Evolutionary conservation across 1,140 invertebrate genomes (phyloP), one percentile per base, ranked within the genome.

Genomic region (Conus betulinus): DNA sequence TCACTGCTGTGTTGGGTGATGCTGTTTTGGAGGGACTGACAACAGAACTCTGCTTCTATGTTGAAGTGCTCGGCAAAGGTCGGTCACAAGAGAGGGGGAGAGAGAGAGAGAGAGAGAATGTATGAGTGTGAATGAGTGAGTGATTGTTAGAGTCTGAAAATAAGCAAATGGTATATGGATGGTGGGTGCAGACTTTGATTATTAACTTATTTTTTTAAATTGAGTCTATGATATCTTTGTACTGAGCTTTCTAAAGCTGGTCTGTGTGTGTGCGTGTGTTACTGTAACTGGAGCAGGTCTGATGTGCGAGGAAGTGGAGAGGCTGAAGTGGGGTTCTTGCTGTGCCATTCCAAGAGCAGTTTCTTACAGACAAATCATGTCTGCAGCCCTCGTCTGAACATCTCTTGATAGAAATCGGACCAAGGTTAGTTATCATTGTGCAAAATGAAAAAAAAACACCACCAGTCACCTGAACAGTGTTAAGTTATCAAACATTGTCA

Each of bases 1-100:
- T 93, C 25, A 57, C 67, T 23, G 17, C 20, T 55, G 20, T 84
- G 10, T 25, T 89, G 25, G 57, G 71, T 0, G 78, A 76, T 53
- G 81, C 85, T 53, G 86, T 60, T n/a, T n/a, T 88, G 53, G 74
- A 79, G 3, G 88, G 63, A 13, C 25, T 92, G 7, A 7, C 96
- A 85, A 97, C 97, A 67, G 98, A 98, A 96, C 94, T 97, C 55
- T 98, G 97, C 95, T 98, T 97, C 95, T 97, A 98, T 94, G 95
- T 98, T 87, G 97, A 97, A 94, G 93, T 88, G 25, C 20, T 87
- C 76, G 88, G 85, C 3, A 23, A 91, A 96, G 27, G 95, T 94
- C 85, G 95, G 96, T 93, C 92, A 15, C 57, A 60, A 5, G 57
- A 5, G 57, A 60, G 15, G 4, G 57, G 4, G 57, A 60, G 57